These are phyloP conservation scores for Xenentodon cancila DNA, from an alignment of 2,797 vertebrate species.

Conservation along the genomic window DNA sequence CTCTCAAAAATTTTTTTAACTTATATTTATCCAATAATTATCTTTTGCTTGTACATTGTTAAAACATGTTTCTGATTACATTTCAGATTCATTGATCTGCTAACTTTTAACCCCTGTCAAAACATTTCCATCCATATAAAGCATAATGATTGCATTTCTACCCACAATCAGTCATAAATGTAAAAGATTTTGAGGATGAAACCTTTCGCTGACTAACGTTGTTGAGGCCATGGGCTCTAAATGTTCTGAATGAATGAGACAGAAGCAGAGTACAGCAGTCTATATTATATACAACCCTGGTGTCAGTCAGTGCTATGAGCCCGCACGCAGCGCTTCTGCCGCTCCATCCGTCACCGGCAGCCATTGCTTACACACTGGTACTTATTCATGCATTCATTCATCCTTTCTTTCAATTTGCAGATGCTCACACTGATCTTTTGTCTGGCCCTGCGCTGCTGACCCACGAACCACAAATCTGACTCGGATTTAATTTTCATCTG, in stretches of 20 bases:
- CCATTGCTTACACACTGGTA: slow-evolving; percentile 46
- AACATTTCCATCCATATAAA: no score
- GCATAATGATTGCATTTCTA: no score
- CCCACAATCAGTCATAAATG: no score
- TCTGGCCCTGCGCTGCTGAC: slow-evolving; percentile 1
- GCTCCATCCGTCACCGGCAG: slow-evolving; percentile 8
- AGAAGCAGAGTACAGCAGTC: slow-evolving; percentile 1
- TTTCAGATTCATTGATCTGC: no score
- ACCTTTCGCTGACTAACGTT: not conserved
- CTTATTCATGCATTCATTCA: slow-evolving; percentile 56
- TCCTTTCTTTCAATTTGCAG: slow-evolving; percentile 39
- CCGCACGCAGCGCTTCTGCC: slow-evolving; percentile 19
- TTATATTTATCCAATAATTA: no score
- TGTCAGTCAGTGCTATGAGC: slow-evolving; percentile 59
- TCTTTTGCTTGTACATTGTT: no score
- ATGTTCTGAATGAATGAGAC: not conserved
- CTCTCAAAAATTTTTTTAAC: no score
- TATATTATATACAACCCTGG: slow-evolving; percentile 22
- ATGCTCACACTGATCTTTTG: slow-evolving; percentile 41
- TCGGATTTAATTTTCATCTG: not conserved
- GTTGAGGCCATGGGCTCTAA: not conserved
- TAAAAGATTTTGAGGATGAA: no score
- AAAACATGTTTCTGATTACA: no score
- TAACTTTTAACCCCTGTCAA: no score
- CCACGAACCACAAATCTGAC: not conserved